These are phyloP conservation scores for Augochlorella aurata DNA, from an alignment of 2,888 invertebrate species.

Conservation along the genomic window DNA sequence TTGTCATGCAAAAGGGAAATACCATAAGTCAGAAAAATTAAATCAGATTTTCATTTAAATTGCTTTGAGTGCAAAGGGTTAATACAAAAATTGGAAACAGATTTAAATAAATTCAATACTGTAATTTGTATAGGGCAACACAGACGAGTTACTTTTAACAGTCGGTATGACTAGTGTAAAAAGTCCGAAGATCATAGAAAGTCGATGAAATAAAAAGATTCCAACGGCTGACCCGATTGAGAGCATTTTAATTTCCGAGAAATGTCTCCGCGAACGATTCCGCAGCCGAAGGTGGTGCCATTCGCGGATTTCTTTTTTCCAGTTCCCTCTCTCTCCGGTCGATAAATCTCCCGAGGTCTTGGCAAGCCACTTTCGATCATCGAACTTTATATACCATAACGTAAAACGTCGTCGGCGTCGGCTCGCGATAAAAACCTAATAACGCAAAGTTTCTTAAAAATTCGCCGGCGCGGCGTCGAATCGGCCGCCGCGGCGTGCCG, in stretches of 20 bases:
- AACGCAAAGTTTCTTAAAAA: slow-evolving; percentile 26
- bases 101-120: no score
- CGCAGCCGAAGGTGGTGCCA: neutral
- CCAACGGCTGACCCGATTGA: neutral
- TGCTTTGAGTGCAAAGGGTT: no score
- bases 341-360: neutral
- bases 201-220: neutral
- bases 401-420: neutral
- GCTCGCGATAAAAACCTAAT: slow-evolving; percentile 33
- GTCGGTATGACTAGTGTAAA: no score
- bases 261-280: neutral
- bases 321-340: neutral
- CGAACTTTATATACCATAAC: slow-evolving; percentile 3
- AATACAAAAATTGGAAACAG: no score
- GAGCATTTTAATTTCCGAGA: neutral
- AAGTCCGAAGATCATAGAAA: no score
- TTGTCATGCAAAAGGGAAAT: no score
- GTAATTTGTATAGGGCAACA: no score
- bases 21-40: no score
- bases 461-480: slow-evolving; percentile 11
- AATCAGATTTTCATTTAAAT: no score
- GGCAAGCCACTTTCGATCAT: slow-evolving; percentile 15
- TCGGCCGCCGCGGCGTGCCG: neutral
- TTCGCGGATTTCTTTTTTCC: neutral
- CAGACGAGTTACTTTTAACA: no score